Base-by-base conservation (phyloP, 2,888 invertebrate species). In the Drosophila trichaetosa region DNA sequence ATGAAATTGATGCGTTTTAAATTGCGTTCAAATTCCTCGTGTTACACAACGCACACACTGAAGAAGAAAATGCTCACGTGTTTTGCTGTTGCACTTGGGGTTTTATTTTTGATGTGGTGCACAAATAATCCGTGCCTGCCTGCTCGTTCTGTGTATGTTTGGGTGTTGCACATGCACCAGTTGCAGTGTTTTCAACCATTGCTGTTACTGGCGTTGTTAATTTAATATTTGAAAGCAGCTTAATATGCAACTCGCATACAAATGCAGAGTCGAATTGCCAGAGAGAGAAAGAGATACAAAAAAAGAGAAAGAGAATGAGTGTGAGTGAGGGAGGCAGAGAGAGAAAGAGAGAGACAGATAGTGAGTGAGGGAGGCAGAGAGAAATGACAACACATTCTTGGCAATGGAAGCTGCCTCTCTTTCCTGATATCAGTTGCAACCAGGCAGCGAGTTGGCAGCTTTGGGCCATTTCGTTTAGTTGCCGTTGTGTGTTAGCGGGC, bases 1-100 rank as follows among this genome's bases (percentile, higher is more conserved):
- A 82, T 80, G 77, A 87, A 90, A 89, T 89, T 87, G 87, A 90
- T 90, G 89, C 82, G 84, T 89, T 90, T 89, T 76, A 88, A 90
- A 90, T 87, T 88, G 90, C 84, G 83, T 83, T 86, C 79, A 89
- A 74, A 82, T 82, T 75, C 69, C 72, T 79, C 67, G 61, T 79
- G 82, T 68, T 69, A 49, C 82, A 49, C 65, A 66, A 64, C 34
- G 46, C 34, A 58, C 36, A 59, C 27, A 29, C 36, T 21, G 18
- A 1, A 53, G n/a, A 18, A 13, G 36, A 27, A 54, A n/a, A 11
- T 24, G n/a, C 38, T 73, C 68, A 59, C 56, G 68, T 68, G 59
- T 49, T 33, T 49, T 57, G 60, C 21, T 29, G 67, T 63, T 70
- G 63, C 69, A 75, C 66, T 79, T 62, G 56, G 59, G 53, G 63